Conservation (phyloP, 2,113 vertebrate genomes). For the Pituophis catenifer region DNA sequence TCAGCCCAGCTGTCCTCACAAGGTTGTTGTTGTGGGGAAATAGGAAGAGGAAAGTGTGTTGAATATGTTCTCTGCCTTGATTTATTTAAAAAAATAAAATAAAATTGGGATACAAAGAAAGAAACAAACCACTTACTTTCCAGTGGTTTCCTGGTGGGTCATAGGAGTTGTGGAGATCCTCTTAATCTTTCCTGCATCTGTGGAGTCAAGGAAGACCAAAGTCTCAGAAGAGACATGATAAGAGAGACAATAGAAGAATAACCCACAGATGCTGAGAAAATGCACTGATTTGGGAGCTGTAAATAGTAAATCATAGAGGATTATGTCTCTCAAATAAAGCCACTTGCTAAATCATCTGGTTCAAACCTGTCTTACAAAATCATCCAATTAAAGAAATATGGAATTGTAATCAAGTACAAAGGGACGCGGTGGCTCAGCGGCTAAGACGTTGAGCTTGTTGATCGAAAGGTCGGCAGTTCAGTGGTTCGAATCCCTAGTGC, state of each 20-base stretch:
- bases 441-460: no score
- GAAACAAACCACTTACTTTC: constrained; percentile 43
- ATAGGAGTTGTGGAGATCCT: background rate
- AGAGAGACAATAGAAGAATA: background rate
- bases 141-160: background rate
- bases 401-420: no score
- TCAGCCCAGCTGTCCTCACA: no score
- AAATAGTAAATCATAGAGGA: background rate
- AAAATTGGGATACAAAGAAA: background rate
- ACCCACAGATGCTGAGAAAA: background rate
- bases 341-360: background rate
- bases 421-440: no score
- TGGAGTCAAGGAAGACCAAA: constrained; percentile 24
- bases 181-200: constrained; percentile 25
- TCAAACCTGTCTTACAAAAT: no score
- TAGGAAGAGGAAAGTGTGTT: no score
- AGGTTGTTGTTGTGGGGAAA: no score
- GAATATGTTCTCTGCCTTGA: no score
- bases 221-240: background rate
- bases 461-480: no score
- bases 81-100: no score
- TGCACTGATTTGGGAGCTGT: background rate
- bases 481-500: no score
- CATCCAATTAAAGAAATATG: no score
- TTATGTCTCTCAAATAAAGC: background rate